These are phyloP conservation scores for Ganaspis brasiliensis DNA, from an alignment of 2,888 invertebrate species.

Conservation along the genomic window DNA sequence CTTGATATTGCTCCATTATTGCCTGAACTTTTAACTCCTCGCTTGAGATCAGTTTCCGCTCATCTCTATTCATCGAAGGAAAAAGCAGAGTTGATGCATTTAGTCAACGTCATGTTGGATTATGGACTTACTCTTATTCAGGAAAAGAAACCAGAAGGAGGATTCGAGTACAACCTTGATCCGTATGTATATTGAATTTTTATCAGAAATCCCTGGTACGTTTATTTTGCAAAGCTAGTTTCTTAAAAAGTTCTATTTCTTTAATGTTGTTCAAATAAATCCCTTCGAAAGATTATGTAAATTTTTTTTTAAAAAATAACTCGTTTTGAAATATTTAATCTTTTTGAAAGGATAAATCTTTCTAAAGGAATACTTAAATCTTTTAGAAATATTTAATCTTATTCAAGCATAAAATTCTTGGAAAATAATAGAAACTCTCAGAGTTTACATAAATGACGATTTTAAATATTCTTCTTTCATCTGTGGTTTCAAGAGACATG, in stretches of 20 bases:
- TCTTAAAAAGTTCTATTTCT: background rate
- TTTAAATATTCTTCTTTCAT: no score
- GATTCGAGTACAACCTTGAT: conserved; percentile 83
- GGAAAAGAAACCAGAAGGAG: conserved; percentile 89
- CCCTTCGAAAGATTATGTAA: background rate
- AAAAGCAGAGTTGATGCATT: conserved; percentile 85
- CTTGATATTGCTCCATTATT: conserved; percentile 73
- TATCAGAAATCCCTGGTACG: background rate
- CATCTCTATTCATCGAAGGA: conserved; percentile 90
- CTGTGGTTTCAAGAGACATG: no score
- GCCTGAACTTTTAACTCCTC: conserved; percentile 76
- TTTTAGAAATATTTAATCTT: background rate
- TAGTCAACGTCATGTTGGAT: conserved; percentile 93
- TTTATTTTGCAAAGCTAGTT: conserved; percentile 2
- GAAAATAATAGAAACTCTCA: no score
- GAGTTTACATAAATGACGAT: no score
- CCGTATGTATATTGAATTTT: conserved; percentile 69
- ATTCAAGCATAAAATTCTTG: no score
- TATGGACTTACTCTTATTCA: conserved; percentile 94
- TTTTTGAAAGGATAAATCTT: background rate
- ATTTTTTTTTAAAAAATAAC: background rate
- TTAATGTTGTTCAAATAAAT: background rate
- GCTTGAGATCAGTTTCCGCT: conserved; percentile 79
- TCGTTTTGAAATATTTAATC: background rate
- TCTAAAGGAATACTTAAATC: background rate